Conservation (phyloP, 2,113 vertebrate species). For the Alligator sinensis region DNA sequence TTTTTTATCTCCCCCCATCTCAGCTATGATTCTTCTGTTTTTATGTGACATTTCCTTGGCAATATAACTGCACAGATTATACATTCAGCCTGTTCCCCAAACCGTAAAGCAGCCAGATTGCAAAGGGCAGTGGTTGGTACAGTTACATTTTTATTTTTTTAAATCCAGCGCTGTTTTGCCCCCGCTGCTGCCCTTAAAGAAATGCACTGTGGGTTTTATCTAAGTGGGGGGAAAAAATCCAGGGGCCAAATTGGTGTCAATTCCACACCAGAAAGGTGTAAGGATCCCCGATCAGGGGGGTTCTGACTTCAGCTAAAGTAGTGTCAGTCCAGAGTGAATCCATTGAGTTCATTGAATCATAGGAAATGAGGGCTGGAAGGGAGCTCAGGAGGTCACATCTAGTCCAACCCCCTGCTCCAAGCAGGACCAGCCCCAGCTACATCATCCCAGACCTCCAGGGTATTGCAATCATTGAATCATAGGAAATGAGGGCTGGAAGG, state of each 20-base stretch:
- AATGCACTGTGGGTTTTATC: neutral
- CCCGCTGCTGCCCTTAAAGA: neutral
- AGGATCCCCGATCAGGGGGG: neutral
- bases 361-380: too few relatives aligned
- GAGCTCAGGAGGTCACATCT: too few relatives aligned
- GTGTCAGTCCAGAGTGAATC: neutral
- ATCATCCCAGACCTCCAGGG: too few relatives aligned
- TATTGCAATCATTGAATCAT: too few relatives aligned
- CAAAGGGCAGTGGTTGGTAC: constrained; percentile 56
- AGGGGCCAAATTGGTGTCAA: neutral
- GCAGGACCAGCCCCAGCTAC: too few relatives aligned
- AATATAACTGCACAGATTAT: constrained; percentile 40
- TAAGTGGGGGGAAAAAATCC: neutral
- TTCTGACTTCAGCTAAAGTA: neutral
- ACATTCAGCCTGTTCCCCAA: constrained; percentile 50
- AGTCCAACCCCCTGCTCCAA: too few relatives aligned
- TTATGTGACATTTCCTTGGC: constrained; percentile 73
- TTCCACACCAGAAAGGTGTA: neutral
- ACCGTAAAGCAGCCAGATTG: constrained; percentile 60
- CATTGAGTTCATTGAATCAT: fast-evolving
- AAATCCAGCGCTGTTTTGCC: neutral
- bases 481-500: too few relatives aligned
- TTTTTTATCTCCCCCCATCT: constrained; percentile 67
- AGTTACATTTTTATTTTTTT: constrained; percentile 12
- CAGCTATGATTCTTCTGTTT: constrained; percentile 47